phyloP scores from a whole-genome alignment of 2,888 invertebrate genomes.

The Dendrolimus pini region DNA sequence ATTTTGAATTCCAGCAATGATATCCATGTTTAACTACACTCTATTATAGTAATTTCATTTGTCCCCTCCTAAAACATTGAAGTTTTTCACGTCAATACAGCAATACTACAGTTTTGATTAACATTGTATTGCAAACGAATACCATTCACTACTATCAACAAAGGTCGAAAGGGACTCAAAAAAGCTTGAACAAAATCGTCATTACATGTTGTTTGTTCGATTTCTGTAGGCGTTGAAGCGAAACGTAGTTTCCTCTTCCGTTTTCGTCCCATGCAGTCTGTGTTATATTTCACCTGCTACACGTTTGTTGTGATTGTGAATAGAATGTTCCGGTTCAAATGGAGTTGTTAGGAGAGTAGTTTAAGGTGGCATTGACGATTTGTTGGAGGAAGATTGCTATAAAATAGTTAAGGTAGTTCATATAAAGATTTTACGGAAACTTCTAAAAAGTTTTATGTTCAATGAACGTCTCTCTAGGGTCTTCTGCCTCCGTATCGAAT shows the following conservation, averaged over 20 bases:
- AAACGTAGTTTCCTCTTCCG: constrained; percentile 57
- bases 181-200: constrained; percentile 49
- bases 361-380: too few species aligned
- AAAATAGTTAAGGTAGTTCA: too few species aligned
- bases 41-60: too few species aligned
- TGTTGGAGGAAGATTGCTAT: too few species aligned
- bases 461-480: too few species aligned
- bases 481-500: too few species aligned
- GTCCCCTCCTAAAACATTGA: background rate
- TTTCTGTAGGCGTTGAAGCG: constrained; percentile 41
- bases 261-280: constrained; percentile 24
- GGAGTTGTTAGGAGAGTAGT: too few species aligned
- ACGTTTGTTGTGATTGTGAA: constrained; percentile 24
- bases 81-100: background rate
- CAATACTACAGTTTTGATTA: constrained; percentile 13
- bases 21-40: too few species aligned
- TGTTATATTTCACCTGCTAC: constrained; percentile 22
- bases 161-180: constrained; percentile 51
- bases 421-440: too few species aligned
- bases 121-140: constrained; percentile 21
- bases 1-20: too few species aligned
- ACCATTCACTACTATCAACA: constrained; percentile 28
- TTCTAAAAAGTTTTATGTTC: too few species aligned
- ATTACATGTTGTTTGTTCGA: constrained; percentile 55
- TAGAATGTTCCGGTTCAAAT: constrained; percentile 27